Evolutionary conservation across 2,888 invertebrate species (phyloP).

Genomic region (Busseola fusca): DNA sequence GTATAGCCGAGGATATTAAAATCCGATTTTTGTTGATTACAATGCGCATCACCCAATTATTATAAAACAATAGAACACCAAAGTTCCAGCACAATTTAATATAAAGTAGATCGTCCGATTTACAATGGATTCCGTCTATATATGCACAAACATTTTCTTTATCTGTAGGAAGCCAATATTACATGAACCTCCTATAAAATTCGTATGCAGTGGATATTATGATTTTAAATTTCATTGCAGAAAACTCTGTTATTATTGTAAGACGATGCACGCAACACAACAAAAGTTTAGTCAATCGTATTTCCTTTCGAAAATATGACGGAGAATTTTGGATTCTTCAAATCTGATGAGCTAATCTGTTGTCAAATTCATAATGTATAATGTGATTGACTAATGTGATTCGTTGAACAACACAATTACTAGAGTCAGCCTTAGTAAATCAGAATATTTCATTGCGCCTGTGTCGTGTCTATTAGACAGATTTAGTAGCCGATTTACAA

Average conservation of each 20-base stretch:
- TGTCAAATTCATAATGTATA: not conserved
- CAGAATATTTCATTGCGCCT: not conserved
- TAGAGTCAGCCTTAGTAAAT: not conserved
- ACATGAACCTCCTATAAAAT: constrained; percentile 3
- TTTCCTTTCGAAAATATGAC: not conserved
- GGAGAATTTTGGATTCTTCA: not conserved
- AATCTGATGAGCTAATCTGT: not conserved
- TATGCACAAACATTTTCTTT: constrained; percentile 57
- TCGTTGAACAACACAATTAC: not conserved
- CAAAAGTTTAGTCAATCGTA: not conserved
- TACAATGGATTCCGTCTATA: constrained; percentile 63
- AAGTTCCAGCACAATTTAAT: constrained; percentile 37
- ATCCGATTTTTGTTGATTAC: not conserved
- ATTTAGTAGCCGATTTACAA: constrained; percentile 3
- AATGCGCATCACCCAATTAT: constrained; percentile 1
- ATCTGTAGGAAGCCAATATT: constrained; percentile 21
- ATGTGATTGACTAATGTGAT: not conserved
- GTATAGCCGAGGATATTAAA: not conserved
- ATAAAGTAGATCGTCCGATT: constrained; percentile 61
- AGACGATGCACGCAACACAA: not conserved
- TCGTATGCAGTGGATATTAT: not conserved
- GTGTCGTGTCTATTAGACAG: not conserved
- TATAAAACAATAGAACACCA: constrained; percentile 21
- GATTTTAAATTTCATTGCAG: constrained; percentile 4
- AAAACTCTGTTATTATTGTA: constrained; percentile 1